A percentile compares a stretch with the other conserved stretches of the same genome.
phyloP scores from a whole-genome alignment of 2,797 vertebrate genomes.

The Pangasius djambal region DNA sequence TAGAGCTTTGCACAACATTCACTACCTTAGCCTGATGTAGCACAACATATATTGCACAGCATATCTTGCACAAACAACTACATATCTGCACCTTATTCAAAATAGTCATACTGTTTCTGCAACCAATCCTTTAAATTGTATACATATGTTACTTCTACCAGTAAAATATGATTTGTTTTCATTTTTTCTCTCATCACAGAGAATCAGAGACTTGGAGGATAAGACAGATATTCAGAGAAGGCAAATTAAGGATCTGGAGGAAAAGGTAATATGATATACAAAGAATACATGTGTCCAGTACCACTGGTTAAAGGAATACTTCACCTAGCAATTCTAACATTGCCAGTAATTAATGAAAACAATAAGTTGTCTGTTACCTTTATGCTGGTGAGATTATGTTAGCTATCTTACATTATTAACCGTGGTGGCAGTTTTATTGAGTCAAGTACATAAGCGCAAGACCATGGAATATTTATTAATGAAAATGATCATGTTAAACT shows the following conservation, averaged over 20 bases:
- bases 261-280: conserved; percentile 82
- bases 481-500: background rate
- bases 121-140: too few relatives aligned
- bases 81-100: too few relatives aligned
- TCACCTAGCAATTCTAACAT: background rate
- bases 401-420: background rate
- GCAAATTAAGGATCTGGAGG: conserved; percentile 98
- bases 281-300: background rate
- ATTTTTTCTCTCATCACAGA: conserved; percentile 70
- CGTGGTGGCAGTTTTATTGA: background rate
- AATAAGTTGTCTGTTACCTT: background rate
- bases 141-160: background rate
- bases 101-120: too few relatives aligned
- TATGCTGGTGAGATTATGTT: background rate
- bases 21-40: too few relatives aligned
- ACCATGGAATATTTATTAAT: background rate
- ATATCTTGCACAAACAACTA: too few relatives aligned
- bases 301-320: background rate
- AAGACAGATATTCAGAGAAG: conserved; percentile 98
- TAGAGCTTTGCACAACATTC: too few relatives aligned
- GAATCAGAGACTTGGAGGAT: conserved; percentile 97
- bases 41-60: too few relatives aligned
- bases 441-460: background rate
- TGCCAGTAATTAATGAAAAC: conserved; percentile 56
- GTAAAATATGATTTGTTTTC: background rate